Evolutionary conservation across 92 coral and sea anemone genomes (phyloP), one percentile per base, ranked within the genome.

Genomic region (Palythoa heliodiscus): DNA sequence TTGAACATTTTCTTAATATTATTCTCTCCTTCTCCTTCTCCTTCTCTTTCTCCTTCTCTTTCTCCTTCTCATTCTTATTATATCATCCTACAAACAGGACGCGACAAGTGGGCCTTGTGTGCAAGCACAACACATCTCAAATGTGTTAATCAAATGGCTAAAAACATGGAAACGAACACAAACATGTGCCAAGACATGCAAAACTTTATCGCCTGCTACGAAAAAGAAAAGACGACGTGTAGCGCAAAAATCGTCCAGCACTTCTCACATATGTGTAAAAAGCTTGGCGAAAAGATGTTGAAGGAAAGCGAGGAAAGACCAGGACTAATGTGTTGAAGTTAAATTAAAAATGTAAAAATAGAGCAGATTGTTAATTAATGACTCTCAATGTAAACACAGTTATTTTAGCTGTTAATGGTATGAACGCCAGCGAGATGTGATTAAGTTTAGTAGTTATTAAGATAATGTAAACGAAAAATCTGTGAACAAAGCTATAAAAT

Each of bases 121-220:
- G 93, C 94, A 4, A 38, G 58, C 22, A 25, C 20, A 8, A 87
- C 90, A 11, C 96, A 93, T 84, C 72, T 11, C 22, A 80, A 68
- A 24, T 93, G 96, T 50, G 96, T 91, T 38, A 19, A 77, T 6
- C 53, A 54, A 1, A 89, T 93, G 86, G 86, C 91, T 11, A 20
- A 76, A 37, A 84, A 47, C 87, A 73, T 93, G 94, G 75, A 74
- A 77, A 7, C 55, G 8, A 70, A 93, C 75, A 24, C 87, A 68
- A 91, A 91, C 91, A 93, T 93, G 89, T 93, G 96, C 71, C 80
- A 89, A 55, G 94, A 93, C 25, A 86, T 93, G 19, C 92, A 91
- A 84, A 77, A 60, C 35, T 93, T 93, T 23, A 74, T 93, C 67
- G 24, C 73, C 79, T 93, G 96, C 69, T 93, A 93, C 87, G 77